Evolutionary conservation across 1,140 invertebrate genomes (phyloP).

Genomic region (Pentalonia nigronervosa): DNA sequence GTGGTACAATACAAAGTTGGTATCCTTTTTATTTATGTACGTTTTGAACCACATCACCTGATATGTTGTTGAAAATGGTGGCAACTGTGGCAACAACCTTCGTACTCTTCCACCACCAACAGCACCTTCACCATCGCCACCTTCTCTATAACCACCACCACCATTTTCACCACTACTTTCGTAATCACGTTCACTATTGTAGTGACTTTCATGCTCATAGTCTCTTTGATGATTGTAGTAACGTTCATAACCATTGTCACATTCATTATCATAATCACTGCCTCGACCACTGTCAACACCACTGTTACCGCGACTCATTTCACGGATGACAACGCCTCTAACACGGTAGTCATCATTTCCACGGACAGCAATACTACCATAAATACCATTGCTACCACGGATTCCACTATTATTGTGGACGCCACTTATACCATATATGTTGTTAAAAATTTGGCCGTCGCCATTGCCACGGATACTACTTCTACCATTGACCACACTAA

Average conservation of each 20-base stretch:
- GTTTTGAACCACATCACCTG: not conserved
- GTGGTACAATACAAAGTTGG: not conserved
- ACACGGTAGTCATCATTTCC: not conserved
- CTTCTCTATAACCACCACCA: not conserved
- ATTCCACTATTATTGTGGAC: not conserved
- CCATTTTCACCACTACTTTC: too few species aligned
- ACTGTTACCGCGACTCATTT: not conserved
- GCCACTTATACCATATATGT: not conserved
- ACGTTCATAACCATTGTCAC: too few species aligned
- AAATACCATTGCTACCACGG: too few species aligned
- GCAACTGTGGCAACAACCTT: not conserved
- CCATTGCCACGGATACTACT: not conserved
- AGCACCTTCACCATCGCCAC: not conserved
- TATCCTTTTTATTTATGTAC: not conserved
- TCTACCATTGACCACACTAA: not conserved
- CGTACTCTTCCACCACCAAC: not conserved
- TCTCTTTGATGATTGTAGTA: too few species aligned
- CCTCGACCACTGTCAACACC: not conserved
- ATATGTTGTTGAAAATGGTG: rapidly evolving
- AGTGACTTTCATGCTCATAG: too few species aligned
- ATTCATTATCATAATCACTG: not conserved
- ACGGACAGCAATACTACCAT: too few species aligned
- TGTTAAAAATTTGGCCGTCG: not conserved
- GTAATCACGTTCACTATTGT: not conserved
- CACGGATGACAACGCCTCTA: not conserved